phyloP scores from a whole-genome alignment of 2,888 invertebrate species.

The Conops quadrifasciatus region DNA sequence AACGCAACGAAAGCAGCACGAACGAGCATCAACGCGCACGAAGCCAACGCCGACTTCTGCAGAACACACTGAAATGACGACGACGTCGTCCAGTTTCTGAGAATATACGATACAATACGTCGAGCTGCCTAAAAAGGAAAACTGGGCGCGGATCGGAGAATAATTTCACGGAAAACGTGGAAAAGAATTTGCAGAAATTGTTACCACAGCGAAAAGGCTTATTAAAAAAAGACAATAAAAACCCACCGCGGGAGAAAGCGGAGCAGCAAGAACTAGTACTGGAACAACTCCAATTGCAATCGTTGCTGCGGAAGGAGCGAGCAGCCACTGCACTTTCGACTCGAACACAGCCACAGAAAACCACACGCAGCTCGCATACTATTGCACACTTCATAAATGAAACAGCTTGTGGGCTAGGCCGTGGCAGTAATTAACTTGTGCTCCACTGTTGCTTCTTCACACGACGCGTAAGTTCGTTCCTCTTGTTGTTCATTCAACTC shows the following conservation, averaged over 20 bases:
- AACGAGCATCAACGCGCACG: conserved; percentile 22
- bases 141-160: conserved; percentile 37
- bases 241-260: too few species aligned
- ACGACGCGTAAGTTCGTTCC: conserved; percentile 13
- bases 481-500: conserved; percentile 3
- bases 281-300: too few species aligned
- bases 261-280: too few species aligned
- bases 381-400: neutral
- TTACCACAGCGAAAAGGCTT: neutral
- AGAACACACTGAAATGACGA: neutral
- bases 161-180: neutral
- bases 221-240: neutral
- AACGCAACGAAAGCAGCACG: conserved; percentile 5
- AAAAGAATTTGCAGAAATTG: neutral
- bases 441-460: neutral
- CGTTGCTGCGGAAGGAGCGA: too few species aligned
- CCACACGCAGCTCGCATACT: neutral
- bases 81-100: conserved; percentile 11
- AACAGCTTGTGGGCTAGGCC: conserved; percentile 10
- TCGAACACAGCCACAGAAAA: too few species aligned
- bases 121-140: conserved; percentile 30
- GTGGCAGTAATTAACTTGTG: neutral
- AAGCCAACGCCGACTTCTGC: conserved; percentile 8
- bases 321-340: too few species aligned
- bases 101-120: conserved; percentile 25